Base-by-base conservation (phyloP, 2,113 vertebrate genomes). In the Colossoma macropomum region DNA sequence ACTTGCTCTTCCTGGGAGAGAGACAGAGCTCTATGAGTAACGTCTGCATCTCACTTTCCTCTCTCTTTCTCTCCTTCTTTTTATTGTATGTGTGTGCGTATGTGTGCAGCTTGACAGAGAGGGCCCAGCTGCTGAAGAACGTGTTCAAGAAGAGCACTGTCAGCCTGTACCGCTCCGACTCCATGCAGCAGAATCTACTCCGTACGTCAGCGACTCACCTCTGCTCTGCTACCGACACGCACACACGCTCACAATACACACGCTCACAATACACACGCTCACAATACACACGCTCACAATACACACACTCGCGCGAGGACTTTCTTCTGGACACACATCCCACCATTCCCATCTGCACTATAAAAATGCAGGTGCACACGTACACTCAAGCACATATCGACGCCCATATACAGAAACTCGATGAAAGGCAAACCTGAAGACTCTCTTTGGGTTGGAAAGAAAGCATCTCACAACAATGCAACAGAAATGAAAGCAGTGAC, bases 131-230 rank as follows among this genome's bases (percentile, higher is more conserved):
- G 23, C 95, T 99, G 92, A 99, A 99, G 95, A 99, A 98, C 52
- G 97, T 99, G 88, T 99, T 99, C 89, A 99, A 98, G 96, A 99
- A 98, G 95, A 98, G 96, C 88, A 97, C 97, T 0, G 95, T 97
- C 92, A 97, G 95, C 84, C 88, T 99, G 85, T 98, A 99, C 93
- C 96, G 95, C 11, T 98, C 98, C 0, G 97, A 99, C 38, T 98
- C 98, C 75, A 87, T 97, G 91, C 97, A 99, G 83, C 98, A 99
- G 90, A 99, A 97, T 87, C 89, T 99, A 86, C 96, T 98, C 84
- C 98, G 98, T 99, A 92, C 97, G 98, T 98, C 88, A 50, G 80
- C 56, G 38, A 60, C 68, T 71, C 71, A n/a, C 78, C 23, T 72
- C 59, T 71, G 32, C 72, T 77, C 45, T 8, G 41, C 41, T 63